These are phyloP conservation scores for Takifugu bimaculatus DNA, from an alignment of 2,113 vertebrate genomes.

Conservation along the genomic window DNA sequence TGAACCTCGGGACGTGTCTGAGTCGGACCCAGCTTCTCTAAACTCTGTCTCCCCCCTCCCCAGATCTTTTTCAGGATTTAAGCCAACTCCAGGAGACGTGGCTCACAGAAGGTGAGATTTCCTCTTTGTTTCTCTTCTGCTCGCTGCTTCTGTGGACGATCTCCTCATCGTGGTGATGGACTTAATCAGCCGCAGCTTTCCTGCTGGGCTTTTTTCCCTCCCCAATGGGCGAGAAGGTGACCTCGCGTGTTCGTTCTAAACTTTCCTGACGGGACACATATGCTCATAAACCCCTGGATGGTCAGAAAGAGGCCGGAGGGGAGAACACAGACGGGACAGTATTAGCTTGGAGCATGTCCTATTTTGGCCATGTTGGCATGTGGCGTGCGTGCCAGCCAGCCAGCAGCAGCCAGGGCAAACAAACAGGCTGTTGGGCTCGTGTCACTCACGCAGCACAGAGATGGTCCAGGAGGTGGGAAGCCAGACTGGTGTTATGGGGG, in stretches of 20 bases:
- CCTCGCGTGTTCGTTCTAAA: background rate
- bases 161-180: background rate
- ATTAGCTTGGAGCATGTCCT: conserved; percentile 62
- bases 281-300: conserved; percentile 25
- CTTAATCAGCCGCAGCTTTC: too few relatives aligned
- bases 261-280: conserved; percentile 43
- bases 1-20: conserved; percentile 12
- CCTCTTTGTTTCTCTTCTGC: conserved; percentile 9
- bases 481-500: background rate
- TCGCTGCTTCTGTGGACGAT: conserved; percentile 1
- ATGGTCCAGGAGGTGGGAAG: too few relatives aligned
- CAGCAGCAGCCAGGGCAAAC: conserved; percentile 60
- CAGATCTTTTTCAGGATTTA: conserved; percentile 98
- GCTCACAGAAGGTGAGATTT: conserved; percentile 91
- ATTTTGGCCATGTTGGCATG: conserved; percentile 68
- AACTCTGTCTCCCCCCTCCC: background rate
- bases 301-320: conserved; percentile 15
- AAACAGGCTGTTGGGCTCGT: conserved; percentile 65
- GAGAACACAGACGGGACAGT: conserved; percentile 56
- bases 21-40: conserved; percentile 4
- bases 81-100: conserved; percentile 95
- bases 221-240: background rate
- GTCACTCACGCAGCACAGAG: conserved; percentile 41
- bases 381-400: conserved; percentile 37
- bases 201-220: background rate